A percentile compares a stretch with the other conserved stretches of the same genome.
phyloP scores from a whole-genome alignment of 2,888 invertebrate species.

The Calameuta filiformis region DNA sequence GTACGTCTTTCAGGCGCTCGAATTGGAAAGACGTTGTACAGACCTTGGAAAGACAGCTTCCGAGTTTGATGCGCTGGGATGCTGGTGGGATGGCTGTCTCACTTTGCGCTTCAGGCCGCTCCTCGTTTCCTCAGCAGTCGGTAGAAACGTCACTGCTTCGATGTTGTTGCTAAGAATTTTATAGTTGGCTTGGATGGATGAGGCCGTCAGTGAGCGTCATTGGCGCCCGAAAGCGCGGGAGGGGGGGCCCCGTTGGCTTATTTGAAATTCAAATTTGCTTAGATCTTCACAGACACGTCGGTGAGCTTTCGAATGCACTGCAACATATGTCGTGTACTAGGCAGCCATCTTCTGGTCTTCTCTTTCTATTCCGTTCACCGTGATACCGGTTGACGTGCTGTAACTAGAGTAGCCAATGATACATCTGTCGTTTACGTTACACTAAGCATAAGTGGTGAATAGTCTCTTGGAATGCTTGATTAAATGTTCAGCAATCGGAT shows the following conservation, averaged over 20 bases:
- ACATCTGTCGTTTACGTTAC: neutral
- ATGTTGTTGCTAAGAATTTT: constrained; percentile 13
- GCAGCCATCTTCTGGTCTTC: neutral
- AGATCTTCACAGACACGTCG: constrained; percentile 9
- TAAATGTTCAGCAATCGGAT: no score
- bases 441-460: no score
- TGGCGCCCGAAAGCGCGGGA: neutral
- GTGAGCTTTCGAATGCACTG: constrained; percentile 13
- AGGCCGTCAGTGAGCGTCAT: neutral
- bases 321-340: constrained; percentile 6
- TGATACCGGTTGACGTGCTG: neutral
- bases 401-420: neutral
- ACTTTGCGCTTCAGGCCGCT: no score
- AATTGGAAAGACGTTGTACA: no score
- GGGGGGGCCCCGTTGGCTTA: neutral
- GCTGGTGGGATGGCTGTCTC: no score
- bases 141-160: no score
- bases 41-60: no score
- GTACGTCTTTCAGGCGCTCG: no score
- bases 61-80: no score
- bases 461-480: no score
- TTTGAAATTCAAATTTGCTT: constrained; percentile 20
- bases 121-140: no score
- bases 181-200: neutral
- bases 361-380: neutral